phyloP scores from a whole-genome alignment of 2,113 vertebrate genomes.

The Dipodomys ordii region DNA sequence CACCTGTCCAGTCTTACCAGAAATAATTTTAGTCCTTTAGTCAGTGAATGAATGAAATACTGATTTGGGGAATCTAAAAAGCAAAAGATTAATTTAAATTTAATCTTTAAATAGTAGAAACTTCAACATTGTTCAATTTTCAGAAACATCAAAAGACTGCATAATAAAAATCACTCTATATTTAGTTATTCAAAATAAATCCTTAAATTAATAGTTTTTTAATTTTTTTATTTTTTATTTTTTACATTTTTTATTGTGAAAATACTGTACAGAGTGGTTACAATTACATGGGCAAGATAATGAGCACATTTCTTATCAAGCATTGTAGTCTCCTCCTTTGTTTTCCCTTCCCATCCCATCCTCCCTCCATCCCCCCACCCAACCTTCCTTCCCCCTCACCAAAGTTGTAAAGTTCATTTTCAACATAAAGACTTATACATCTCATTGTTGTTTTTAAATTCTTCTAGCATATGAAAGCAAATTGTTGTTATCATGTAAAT shows the following conservation, averaged over 20 bases:
- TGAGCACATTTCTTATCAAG: too few relatives aligned
- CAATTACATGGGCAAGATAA: too few relatives aligned
- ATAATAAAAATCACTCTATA: background rate
- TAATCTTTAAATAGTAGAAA: background rate
- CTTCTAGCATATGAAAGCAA: constrained; percentile 31
- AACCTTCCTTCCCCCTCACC: too few relatives aligned
- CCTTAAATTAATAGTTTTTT: background rate
- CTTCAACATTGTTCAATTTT: background rate
- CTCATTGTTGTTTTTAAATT: background rate
- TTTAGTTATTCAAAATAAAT: background rate
- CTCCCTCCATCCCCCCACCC: too few relatives aligned
- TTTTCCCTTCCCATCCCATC: too few relatives aligned
- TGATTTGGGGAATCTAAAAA: constrained; percentile 13
- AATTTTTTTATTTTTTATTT: too few relatives aligned
- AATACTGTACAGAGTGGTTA: too few relatives aligned
- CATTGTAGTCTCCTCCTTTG: too few relatives aligned
- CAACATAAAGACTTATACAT: too few relatives aligned
- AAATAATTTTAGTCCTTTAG: background rate
- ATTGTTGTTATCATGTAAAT: background rate
- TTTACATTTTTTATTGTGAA: too few relatives aligned
- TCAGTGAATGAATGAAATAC: background rate
- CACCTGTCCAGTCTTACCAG: background rate
- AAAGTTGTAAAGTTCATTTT: too few relatives aligned
- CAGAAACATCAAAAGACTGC: background rate
- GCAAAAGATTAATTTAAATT: constrained; percentile 9